Evolutionary conservation across 2,888 invertebrate species (phyloP).

Genomic region (Leptogaster cylindrica): DNA sequence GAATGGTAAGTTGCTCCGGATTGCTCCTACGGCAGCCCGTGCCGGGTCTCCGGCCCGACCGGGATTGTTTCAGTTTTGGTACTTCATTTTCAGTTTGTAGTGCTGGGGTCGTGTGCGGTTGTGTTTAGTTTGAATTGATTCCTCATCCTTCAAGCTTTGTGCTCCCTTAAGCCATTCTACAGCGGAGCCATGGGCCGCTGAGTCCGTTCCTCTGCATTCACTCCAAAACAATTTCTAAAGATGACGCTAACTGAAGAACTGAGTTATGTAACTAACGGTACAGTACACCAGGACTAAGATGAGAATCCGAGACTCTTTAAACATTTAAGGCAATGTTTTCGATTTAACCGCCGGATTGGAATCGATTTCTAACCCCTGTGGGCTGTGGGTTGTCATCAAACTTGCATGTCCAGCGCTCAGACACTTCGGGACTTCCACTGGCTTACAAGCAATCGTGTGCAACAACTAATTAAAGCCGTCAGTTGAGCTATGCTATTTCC

Average conservation of each 20-base stretch:
- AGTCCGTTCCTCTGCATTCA: not conserved
- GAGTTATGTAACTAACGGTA: slow-evolving; percentile 22
- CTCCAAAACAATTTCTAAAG: slow-evolving; percentile 26
- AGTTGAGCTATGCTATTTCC: too few species aligned
- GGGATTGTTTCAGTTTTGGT: slow-evolving; percentile 25
- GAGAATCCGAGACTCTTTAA: slow-evolving; percentile 37
- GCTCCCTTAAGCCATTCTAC: slow-evolving; percentile 27
- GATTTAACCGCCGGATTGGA: slow-evolving; percentile 27
- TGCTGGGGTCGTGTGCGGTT: slow-evolving; percentile 30
- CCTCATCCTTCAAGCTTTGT: slow-evolving; percentile 40
- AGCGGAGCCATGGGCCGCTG: slow-evolving; percentile 7
- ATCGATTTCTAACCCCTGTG: slow-evolving; percentile 38
- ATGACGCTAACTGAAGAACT: slow-evolving; percentile 24
- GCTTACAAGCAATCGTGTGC: not conserved
- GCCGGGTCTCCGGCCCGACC: too few species aligned
- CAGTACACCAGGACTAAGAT: too few species aligned
- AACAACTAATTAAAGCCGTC: not conserved
- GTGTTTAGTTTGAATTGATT: slow-evolving; percentile 45
- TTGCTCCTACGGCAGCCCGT: slow-evolving; percentile 31
- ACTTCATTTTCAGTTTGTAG: slow-evolving; percentile 28
- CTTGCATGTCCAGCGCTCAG: slow-evolving; percentile 10
- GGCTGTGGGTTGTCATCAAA: slow-evolving; percentile 13
- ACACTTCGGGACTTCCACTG: not conserved
- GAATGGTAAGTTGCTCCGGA: slow-evolving; percentile 80
- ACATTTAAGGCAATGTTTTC: slow-evolving; percentile 35